These are phyloP conservation scores for Mystacornis crossleyi DNA, from an alignment of 2,113 vertebrate genomes.

Conservation along the genomic window DNA sequence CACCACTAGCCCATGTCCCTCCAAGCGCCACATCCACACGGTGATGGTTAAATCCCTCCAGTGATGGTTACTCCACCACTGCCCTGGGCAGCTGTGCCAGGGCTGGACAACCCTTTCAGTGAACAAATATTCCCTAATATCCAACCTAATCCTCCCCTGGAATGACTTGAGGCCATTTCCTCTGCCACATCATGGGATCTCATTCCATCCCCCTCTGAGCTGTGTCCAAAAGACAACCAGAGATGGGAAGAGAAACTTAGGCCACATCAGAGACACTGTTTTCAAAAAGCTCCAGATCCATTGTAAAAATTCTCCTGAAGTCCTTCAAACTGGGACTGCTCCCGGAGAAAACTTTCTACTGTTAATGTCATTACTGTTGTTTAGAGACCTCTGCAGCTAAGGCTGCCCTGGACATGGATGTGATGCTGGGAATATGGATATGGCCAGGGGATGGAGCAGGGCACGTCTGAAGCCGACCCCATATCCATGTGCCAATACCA, in stretches of 20 bases:
- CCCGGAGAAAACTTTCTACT: neutral
- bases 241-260: neutral
- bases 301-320: neutral
- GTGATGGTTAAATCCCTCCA: neutral
- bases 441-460: neutral
- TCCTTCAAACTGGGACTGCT: neutral
- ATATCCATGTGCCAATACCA: accelerated
- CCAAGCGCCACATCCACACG: accelerated
- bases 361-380: neutral
- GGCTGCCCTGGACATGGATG: neutral
- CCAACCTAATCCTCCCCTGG: neutral
- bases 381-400: neutral
- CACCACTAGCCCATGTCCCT: neutral
- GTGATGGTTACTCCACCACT: neutral
- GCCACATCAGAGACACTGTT: neutral
- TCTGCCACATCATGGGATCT: neutral
- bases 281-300: neutral
- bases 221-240: neutral
- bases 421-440: neutral
- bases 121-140: neutral
- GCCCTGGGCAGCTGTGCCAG: neutral
- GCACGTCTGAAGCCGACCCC: accelerated
- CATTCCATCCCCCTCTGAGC: neutral
- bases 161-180: neutral
- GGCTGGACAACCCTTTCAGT: neutral